Evolutionary conservation across 2,113 vertebrate species (phyloP), one percentile per base, ranked within the genome.

Genomic region (Egretta garzetta): DNA sequence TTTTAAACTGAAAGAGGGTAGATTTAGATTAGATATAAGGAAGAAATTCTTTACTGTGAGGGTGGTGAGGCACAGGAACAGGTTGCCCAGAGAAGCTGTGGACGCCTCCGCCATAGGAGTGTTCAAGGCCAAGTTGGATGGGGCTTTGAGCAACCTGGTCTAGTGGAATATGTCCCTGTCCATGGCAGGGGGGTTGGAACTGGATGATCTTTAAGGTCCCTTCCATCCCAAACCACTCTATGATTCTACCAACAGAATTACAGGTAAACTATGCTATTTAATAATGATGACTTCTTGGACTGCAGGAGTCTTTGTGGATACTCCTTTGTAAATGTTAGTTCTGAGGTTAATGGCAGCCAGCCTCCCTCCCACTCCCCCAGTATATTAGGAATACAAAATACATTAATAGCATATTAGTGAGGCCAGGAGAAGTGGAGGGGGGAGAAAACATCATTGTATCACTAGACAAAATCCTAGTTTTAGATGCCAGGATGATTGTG

Each of bases 281-380:
- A 53, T 49, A 56, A 62, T 19, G 6, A 32, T 12, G 28, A 52
- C 37, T 12, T 85, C 30, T 81, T 79, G 52, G 27, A 67, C 56
- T 90, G 12, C 30, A 86, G n/a, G 15, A 39, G 6, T 68, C 20
- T 89, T 83, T 77, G 18, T 71, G 28, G 37, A 63, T n/a, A 23
- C 2, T 63, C n/a, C 21, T 87, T 75, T 88, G 47, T 82, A 95
- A 92, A 32, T 39, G 10, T 39, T 85, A 53, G 9, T 87, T 71
- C 52, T 88, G 74, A 75, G 37, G 26, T 87, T 82, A 77, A 50
- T 47, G 30, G 17, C 47, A 63, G 20, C 6, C 11, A 66, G 22
- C 1, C 3, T 90, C 28, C 35, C 14, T 77, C 37, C 11, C 8
- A 23, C 0, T 0, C 8, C 23, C 20, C 23, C 39, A 52, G 9